phyloP scores from a whole-genome alignment of 2,113 vertebrate genomes.

The Seriola dumerili region DNA sequence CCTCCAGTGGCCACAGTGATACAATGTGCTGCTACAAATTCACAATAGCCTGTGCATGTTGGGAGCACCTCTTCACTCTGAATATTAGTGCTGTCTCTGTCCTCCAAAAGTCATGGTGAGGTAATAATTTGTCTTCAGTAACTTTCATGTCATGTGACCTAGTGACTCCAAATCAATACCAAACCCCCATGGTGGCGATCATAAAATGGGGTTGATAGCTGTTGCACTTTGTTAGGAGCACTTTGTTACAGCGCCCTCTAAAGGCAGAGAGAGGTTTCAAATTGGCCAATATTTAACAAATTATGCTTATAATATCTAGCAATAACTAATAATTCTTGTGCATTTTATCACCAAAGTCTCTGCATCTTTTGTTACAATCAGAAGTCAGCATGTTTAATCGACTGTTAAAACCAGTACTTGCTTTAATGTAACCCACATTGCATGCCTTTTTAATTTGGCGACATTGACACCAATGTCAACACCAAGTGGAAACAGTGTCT shows the following conservation, averaged over 20 bases:
- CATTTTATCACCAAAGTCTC: not conserved
- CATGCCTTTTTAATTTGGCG: not conserved
- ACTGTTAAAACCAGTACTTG: not conserved
- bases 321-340: not conserved
- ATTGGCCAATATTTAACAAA: not conserved
- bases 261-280: not conserved
- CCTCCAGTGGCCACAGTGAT: conserved; percentile 49
- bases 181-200: not conserved
- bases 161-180: not conserved
- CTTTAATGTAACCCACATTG: not conserved
- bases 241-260: not conserved
- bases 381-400: not conserved
- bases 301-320: not conserved
- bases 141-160: not conserved
- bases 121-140: not conserved
- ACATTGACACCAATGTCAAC: not conserved
- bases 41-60: not conserved
- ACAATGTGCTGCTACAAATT: not conserved
- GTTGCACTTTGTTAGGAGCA: not conserved
- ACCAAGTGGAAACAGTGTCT: not conserved
- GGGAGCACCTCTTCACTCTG: not conserved
- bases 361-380: not conserved
- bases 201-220: not conserved
- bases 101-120: not conserved
- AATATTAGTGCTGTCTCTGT: not conserved